Evolutionary conservation across 2,113 vertebrate genomes (phyloP), one percentile per base, ranked within the genome.

Genomic region (Laterallus jamaicensis): DNA sequence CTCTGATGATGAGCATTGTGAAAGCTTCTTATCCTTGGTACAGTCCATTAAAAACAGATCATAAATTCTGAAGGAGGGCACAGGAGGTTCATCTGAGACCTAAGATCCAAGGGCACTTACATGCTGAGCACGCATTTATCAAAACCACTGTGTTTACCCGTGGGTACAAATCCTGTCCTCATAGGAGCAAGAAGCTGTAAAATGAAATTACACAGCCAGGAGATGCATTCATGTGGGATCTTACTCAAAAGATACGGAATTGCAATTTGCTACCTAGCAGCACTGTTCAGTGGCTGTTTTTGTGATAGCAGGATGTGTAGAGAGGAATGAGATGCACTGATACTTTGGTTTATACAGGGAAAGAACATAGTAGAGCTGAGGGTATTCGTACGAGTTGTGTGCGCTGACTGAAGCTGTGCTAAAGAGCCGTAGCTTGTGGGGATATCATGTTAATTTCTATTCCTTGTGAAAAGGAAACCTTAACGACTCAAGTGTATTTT

Each of bases 31-130:
- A 28, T 54, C n/a, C 29, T 63, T 86, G 47, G 50, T 44, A 52
- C 62, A 75, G n/a, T 37, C 62, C 60, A 88, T 92, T 95, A 81
- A 92, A 87, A 95, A 58, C 55, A 82, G 91, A 92, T 58, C 13
- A 60, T 69, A 70, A 82, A 90, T 80, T 78, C 74, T 91, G 70
- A 88, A 74, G 81, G 32, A 79, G 39, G 29, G 40, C 42, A 10
- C 50, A 13, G 44, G 17, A 86, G 19, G 39, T 42, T 83, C 54
- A 39, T 56, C 49, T 25, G 62, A 91, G 90, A 75, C 73, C 15
- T 24, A 4, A 71, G 50, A 73, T 78, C 55, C 76, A 73, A 68
- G 52, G 44, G 13, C 47, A 52, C 42, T 82, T 86, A 54, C 9
- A 7, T 31, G n/a, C 26, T 82, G 52, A 71, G 42, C 62, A 40